Evolutionary conservation across 2,113 vertebrate genomes (phyloP), one percentile per base, ranked within the genome.

Genomic region (Jacana jacana): DNA sequence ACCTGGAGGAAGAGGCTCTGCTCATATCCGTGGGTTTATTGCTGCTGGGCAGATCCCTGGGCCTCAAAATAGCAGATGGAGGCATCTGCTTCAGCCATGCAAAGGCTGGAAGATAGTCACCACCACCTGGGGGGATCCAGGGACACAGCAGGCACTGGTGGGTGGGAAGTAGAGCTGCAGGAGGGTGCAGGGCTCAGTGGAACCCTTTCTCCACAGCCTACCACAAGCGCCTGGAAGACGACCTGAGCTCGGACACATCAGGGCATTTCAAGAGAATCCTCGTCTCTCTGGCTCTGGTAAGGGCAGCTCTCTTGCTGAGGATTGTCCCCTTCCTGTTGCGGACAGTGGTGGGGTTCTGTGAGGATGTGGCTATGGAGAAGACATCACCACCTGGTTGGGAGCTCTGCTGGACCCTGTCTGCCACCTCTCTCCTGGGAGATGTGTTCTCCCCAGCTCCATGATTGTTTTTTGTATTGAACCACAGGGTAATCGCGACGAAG

Each of bases 181-280:
- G 65, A 48, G 48, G 39, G 17, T n/a, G 31, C 65, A 68, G 66
- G 23, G 33, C 30, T 93, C 22, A 86, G n/a, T 18, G 7, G 1
- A 66, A 4, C 16, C 25, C 55, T 70, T 89, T 93, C 81, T 95
- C 93, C 61, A 24, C 97, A 99, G 99, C 97, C 40, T 99, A 98
- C 91, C 98, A 99, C 93, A 99, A 98, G 93, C 97, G 98, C 81
- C 93, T 99, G 92, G 99, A 99, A 93, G 98, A 99, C 3, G 98
- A 98, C 61, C 97, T 99, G 92, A 98, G 98, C 91, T 99, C 99
- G 2, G 99, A 99, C 81, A 99, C 99, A 4, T 99, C 99, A 0
- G 99, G 99, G 49, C 98, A 98, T 86, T 99, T 99, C 97, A 98
- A 98, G 89, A 98, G 98, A 95, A 99, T 99, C 91, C 98, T 99